Percentiles rank a stretch among this genome's conserved stretches.
These are phyloP conservation scores for Melanerpes aurifrons DNA, from an alignment of 2,113 vertebrate genomes.

Conservation along the genomic window DNA sequence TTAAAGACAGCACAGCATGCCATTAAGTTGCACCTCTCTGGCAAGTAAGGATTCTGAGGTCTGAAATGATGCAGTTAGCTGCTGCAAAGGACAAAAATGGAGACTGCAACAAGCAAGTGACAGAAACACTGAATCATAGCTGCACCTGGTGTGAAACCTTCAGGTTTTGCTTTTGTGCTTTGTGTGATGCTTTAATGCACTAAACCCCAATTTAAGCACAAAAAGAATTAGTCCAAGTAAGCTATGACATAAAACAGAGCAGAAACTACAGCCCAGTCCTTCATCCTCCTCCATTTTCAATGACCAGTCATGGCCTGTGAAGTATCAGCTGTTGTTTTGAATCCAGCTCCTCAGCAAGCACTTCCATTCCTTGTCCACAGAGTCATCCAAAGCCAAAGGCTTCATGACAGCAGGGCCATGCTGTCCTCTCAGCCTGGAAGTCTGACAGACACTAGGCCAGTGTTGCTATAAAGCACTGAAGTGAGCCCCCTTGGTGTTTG, in stretches of 20 bases:
- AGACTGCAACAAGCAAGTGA: not conserved
- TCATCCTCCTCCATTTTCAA: not conserved
- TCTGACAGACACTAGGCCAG: not conserved
- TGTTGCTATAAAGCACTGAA: not conserved
- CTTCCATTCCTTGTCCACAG: not conserved
- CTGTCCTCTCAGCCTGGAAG: not conserved
- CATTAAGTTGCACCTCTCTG: not conserved
- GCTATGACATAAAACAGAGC: not conserved
- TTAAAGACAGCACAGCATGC: conserved; percentile 60
- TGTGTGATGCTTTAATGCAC: not conserved
- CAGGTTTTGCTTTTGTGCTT: not conserved
- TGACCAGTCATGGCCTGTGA: not conserved
- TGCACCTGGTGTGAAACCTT: not conserved
- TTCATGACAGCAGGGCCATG: accelerated
- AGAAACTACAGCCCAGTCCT: not conserved
- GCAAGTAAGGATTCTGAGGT: not conserved
- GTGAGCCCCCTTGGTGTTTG: not conserved
- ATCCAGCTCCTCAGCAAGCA: not conserved
- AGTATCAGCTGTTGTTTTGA: not conserved
- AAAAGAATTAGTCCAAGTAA: not conserved
- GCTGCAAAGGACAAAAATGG: not conserved
- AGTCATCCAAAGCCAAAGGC: not conserved
- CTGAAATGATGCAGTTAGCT: not conserved
- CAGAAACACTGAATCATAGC: not conserved
- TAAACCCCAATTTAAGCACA: not conserved